Percentiles rank a stretch among this genome's conserved stretches.
These are phyloP conservation scores for Ptiloglossa arizonensis DNA, from an alignment of 1,140 invertebrate genomes.

Conservation along the genomic window DNA sequence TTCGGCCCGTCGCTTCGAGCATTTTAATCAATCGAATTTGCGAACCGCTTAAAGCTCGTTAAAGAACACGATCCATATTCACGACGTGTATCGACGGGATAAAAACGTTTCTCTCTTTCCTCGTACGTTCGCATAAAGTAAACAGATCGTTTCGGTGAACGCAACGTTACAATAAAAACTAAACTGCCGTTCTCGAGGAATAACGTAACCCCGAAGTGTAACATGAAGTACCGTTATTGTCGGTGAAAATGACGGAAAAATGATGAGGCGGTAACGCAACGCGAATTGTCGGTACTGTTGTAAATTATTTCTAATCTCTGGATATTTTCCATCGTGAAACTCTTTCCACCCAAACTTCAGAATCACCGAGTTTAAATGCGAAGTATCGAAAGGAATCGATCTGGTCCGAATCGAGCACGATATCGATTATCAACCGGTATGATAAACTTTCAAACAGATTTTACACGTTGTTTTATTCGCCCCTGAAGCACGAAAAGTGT, in stretches of 20 bases:
- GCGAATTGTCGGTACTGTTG: neutral
- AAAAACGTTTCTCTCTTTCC: slow-evolving; percentile 14
- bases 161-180: neutral
- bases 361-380: too few relatives aligned
- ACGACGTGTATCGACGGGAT: slow-evolving; percentile 22
- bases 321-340: neutral
- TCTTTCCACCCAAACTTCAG: neutral
- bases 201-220: neutral
- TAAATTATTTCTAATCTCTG: neutral
- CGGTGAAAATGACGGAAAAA: neutral
- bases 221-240: neutral
- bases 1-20: neutral
- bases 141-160: neutral
- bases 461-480: too few relatives aligned
- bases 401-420: neutral
- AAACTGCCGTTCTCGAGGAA: neutral
- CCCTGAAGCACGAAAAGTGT: too few relatives aligned
- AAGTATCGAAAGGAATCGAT: too few relatives aligned
- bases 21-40: slow-evolving; percentile 6
- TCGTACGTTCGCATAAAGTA: neutral
- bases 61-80: slow-evolving; percentile 19
- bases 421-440: neutral
- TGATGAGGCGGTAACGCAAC: neutral
- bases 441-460: too few relatives aligned
- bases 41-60: neutral